phyloP scores from a whole-genome alignment of 2,113 vertebrate species.

The Dipodomys spectabilis region DNA sequence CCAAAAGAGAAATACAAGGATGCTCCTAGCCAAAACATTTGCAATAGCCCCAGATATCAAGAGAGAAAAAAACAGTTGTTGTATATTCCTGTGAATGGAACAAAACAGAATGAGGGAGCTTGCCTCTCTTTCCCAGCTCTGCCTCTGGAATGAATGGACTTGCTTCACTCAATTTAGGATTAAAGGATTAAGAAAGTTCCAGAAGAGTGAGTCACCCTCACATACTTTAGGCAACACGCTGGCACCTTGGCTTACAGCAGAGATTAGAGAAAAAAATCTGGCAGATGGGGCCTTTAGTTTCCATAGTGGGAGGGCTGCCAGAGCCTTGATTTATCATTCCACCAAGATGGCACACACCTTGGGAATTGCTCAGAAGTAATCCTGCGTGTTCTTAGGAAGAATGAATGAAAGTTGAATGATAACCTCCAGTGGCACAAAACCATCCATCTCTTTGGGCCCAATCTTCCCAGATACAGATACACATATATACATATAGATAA shows the following conservation, averaged over 20 bases:
- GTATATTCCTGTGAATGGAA: background rate
- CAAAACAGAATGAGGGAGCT: constrained; percentile 13
- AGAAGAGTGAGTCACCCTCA: constrained; percentile 75
- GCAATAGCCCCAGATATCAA: constrained; percentile 12
- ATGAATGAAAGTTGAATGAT: background rate
- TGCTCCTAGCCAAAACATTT: background rate
- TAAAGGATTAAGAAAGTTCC: constrained; percentile 79
- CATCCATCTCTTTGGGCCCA: constrained; percentile 4
- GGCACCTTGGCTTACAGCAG: constrained; percentile 64
- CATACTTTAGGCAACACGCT: constrained; percentile 67
- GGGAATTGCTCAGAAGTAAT: constrained; percentile 61
- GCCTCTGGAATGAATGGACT: constrained; percentile 65
- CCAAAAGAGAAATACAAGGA: constrained; percentile 10
- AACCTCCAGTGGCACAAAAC: background rate
- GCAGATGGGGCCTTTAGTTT: constrained; percentile 70
- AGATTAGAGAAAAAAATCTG: constrained; percentile 73
- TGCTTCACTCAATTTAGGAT: constrained; percentile 68
- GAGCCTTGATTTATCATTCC: constrained; percentile 52
- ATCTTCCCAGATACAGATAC: background rate
- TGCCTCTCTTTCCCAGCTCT: constrained; percentile 59
- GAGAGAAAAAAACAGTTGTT: constrained; percentile 33
- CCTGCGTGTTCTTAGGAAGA: background rate
- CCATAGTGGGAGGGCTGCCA: constrained; percentile 67
- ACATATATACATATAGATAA: background rate
- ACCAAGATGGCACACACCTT: constrained; percentile 47